phyloP scores from a whole-genome alignment of 2,888 invertebrate genomes.

The Lasioglossum zephyrum region DNA sequence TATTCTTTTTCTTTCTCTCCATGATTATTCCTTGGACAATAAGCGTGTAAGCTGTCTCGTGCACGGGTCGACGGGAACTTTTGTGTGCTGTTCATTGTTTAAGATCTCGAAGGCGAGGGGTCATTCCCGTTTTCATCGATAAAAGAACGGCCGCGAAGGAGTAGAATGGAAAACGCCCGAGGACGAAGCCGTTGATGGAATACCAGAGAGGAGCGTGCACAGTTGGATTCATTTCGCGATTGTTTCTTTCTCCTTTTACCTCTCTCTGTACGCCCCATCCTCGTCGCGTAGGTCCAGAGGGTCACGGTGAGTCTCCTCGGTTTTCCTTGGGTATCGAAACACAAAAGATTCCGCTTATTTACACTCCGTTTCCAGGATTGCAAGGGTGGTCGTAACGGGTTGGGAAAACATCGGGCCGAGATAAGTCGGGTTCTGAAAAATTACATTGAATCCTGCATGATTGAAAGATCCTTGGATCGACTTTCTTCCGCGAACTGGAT shows the following conservation, averaged over 20 bases:
- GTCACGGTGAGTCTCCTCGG: not conserved
- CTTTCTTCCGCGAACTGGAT: not conserved
- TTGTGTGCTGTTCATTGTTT: constrained; percentile 27
- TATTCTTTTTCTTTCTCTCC: not conserved
- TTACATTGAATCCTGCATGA: not conserved
- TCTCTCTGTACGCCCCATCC: not conserved
- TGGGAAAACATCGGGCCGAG: too few relatives aligned
- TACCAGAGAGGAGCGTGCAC: not conserved
- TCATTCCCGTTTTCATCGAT: constrained; percentile 11
- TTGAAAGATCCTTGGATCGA: constrained; percentile 3
- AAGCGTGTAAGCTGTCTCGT: not conserved
- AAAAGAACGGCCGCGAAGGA: constrained; percentile 3
- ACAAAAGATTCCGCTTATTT: too few relatives aligned
- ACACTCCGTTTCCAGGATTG: too few relatives aligned
- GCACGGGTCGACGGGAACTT: not conserved
- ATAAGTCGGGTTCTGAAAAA: too few relatives aligned
- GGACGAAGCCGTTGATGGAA: constrained; percentile 16
- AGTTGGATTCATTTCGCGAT: constrained; percentile 7
- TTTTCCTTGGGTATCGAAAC: not conserved
- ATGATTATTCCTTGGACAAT: not conserved
- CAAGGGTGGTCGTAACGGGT: too few relatives aligned
- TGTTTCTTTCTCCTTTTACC: not conserved
- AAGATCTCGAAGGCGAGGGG: constrained; percentile 15
- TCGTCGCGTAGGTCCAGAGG: not conserved
- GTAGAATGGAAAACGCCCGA: not conserved